phyloP scores from a whole-genome alignment of 2,797 vertebrate species.

The Podarcis lilfordi region DNA sequence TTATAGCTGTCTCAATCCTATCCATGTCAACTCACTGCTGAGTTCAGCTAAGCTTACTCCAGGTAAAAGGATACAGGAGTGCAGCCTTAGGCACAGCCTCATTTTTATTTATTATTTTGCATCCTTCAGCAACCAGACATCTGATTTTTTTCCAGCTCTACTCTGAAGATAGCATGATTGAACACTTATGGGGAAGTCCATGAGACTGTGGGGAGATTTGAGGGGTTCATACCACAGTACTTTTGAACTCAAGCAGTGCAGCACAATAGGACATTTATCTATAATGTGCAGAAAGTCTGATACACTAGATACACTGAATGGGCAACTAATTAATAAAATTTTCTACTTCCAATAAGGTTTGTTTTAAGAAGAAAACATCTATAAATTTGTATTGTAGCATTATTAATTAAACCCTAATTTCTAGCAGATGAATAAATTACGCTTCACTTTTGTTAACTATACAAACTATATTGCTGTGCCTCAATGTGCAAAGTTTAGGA shows the following conservation, averaged over 20 bases:
- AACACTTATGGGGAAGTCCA: neutral
- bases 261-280: neutral
- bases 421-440: neutral
- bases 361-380: neutral
- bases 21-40: neutral
- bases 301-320: neutral
- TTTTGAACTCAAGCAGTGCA: neutral
- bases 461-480: neutral
- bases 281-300: neutral
- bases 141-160: neutral
- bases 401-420: neutral
- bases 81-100: neutral
- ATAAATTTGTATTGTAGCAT: neutral
- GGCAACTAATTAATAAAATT: neutral
- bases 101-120: neutral
- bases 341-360: neutral
- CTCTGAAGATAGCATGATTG: neutral
- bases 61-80: neutral
- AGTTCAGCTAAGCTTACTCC: neutral
- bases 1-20: neutral
- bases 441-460: neutral
- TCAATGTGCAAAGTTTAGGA: neutral
- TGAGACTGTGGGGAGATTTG: neutral
- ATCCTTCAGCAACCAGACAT: neutral
- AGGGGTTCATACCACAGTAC: neutral